Percentiles rank a stretch among this genome's conserved stretches.
Conservation (phyloP, 2,888 invertebrate species). For the Macaria notata region DNA sequence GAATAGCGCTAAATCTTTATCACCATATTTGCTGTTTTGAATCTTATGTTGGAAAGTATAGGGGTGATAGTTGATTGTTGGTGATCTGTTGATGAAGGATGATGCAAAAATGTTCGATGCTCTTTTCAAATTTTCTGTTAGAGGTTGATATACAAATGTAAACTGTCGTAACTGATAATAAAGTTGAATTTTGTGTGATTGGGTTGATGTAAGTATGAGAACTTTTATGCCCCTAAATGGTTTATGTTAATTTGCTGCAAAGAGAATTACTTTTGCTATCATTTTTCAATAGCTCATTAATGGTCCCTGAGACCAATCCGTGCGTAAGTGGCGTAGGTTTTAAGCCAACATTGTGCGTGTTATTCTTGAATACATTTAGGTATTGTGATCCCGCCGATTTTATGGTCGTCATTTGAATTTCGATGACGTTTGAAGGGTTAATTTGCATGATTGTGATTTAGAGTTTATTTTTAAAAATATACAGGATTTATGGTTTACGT, state of each 20-base stretch:
- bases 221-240: slow-evolving; percentile 64
- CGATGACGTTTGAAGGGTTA: slow-evolving; percentile 62
- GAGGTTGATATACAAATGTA: slow-evolving; percentile 2
- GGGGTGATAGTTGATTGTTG: slow-evolving; percentile 23
- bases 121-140: slow-evolving; percentile 43
- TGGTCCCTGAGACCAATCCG: slow-evolving; percentile 60
- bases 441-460: slow-evolving; percentile 81
- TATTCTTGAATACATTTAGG: slow-evolving; percentile 54
- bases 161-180: slow-evolving; percentile 13
- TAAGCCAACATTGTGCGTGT: slow-evolving; percentile 51
- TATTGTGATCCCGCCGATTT: slow-evolving; percentile 75
- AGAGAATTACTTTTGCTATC: slow-evolving; percentile 77
- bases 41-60: slow-evolving; percentile 25
- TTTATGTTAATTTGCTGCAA: slow-evolving; percentile 71
- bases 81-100: slow-evolving; percentile 35
- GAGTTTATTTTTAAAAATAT: slow-evolving; percentile 61
- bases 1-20: slow-evolving; percentile 55
- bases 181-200: slow-evolving; percentile 35
- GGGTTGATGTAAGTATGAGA: slow-evolving; percentile 44
- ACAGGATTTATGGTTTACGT: slow-evolving; percentile 58
- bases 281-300: slow-evolving; percentile 82
- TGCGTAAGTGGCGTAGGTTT: slow-evolving; percentile 68
- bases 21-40: slow-evolving; percentile 26
- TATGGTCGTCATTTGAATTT: slow-evolving; percentile 76
- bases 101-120: slow-evolving; percentile 44